Base-by-base conservation (phyloP, 2,888 invertebrate genomes). In the Rhagonycha lutea region DNA sequence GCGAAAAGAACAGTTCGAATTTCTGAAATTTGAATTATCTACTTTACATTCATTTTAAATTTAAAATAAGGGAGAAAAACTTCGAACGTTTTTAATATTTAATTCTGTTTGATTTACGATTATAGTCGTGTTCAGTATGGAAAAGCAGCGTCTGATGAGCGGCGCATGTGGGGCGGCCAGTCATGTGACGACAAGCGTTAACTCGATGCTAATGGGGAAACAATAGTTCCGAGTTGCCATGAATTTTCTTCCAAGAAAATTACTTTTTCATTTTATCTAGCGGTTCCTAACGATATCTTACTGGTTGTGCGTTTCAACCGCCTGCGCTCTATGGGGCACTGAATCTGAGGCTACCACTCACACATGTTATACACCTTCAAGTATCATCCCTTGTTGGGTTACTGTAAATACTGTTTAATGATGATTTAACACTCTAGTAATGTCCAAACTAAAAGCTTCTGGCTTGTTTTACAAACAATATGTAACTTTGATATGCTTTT, bases 21-120 rank as follows among this genome's bases (percentile, higher is more conserved):
- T 87, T 87, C 86, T 87, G 86, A 87, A 87, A 87, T 87, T 87
- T 87, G 87, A 87, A 88, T 88, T 88, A 88, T 88, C 87, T 88
- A 87, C 87, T 88, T 88, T 88, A 88, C 87, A 88, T 88, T 87
- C 87, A 87, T 88, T 88, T 87, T 86, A 87, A 88, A 88, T 88
- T 88, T 87, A 86, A 86, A 86, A 84, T 85, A 86, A 86, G 84
- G 85, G 84, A 84, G 83, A 85, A 84, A 86, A 87, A 86, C 82
- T 86, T 86, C 84, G 85, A 87, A 86, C 87, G 87, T 87, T 88
- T 88, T 88, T 87, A 88, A 88, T 88, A 88, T 88, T 87, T 88
- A 88, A 88, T 88, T 87, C 86, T 84, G 85, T 86, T 87, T 88
- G 88, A 88, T 88, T 88, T 88, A 88, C 87, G 88, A 87, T 86